These are phyloP conservation scores for Noctilio leporinus DNA, from an alignment of 2,113 vertebrate species.

Conservation along the genomic window DNA sequence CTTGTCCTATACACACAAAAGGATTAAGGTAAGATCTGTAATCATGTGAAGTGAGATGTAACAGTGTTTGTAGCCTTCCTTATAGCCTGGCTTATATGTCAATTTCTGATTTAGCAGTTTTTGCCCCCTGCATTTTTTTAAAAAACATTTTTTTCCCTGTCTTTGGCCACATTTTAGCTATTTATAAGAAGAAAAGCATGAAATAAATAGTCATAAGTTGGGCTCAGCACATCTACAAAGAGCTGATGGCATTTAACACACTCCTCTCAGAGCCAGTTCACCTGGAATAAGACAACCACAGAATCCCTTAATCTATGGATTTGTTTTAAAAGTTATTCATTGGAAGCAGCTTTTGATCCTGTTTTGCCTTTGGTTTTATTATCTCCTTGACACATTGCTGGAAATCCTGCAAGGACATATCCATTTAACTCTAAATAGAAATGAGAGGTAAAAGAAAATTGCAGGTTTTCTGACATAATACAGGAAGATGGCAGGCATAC, in stretches of 20 bases:
- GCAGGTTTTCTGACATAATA: neutral
- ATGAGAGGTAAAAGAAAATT: neutral
- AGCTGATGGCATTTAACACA: neutral
- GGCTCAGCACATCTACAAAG: neutral
- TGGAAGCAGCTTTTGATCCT: neutral
- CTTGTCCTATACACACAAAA: neutral
- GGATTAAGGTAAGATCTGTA: neutral
- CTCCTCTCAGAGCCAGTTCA: neutral
- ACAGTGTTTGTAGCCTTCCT: neutral
- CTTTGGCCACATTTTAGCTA: neutral
- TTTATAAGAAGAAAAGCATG: neutral
- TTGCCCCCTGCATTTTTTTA: too few species aligned
- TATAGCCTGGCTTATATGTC: neutral
- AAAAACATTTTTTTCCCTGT: neutral
- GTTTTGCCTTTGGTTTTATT: conserved; percentile 16
- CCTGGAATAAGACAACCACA: neutral
- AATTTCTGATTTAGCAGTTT: neutral
- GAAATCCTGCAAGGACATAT: neutral
- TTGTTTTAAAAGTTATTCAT: neutral
- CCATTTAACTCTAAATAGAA: neutral
- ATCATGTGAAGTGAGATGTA: neutral
- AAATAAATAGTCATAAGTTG: neutral
- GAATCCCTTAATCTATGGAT: neutral
- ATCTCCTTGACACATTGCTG: neutral
- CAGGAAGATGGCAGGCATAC: neutral